These are phyloP conservation scores for Ecdyonurus torrentis DNA, from an alignment of 2,888 invertebrate genomes.

Conservation along the genomic window DNA sequence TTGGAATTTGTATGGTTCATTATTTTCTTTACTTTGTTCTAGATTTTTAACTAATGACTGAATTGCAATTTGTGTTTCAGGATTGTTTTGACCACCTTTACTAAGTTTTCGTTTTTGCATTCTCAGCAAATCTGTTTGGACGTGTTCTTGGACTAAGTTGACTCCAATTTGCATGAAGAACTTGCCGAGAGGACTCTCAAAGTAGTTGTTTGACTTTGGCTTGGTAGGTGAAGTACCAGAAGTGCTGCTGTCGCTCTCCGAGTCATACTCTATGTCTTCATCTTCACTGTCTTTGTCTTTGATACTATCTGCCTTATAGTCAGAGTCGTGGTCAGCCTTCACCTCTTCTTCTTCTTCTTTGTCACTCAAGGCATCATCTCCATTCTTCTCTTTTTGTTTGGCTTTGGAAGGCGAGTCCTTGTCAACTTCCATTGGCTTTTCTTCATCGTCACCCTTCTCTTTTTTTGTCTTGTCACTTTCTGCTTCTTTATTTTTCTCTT, in stretches of 20 bases:
- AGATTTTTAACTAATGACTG: conserved; percentile 68
- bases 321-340: conserved; percentile 34
- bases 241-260: conserved; percentile 14
- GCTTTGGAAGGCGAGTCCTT: neutral
- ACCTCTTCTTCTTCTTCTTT: conserved; percentile 41
- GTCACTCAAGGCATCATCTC: conserved; percentile 16
- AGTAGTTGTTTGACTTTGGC: conserved; percentile 34
- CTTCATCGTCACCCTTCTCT: conserved; percentile 24
- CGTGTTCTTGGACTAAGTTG: conserved; percentile 80
- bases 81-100: conserved; percentile 41
- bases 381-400: neutral
- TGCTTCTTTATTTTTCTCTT: conserved; percentile 19
- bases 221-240: conserved; percentile 5
- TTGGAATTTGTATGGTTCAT: conserved; percentile 55
- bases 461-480: conserved; percentile 14
- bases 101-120: conserved; percentile 73
- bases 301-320: conserved; percentile 29
- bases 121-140: conserved; percentile 78
- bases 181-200: conserved; percentile 73
- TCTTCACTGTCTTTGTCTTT: conserved; percentile 23
- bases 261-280: conserved; percentile 18
- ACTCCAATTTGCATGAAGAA: conserved; percentile 84
- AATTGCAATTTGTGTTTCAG: conserved; percentile 55
- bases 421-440: conserved; percentile 14
- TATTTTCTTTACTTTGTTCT: conserved; percentile 71